A percentile compares a stretch with the other conserved stretches of the same genome.
phyloP scores from a whole-genome alignment of 2,113 vertebrate genomes.

The Piprites chloris region DNA sequence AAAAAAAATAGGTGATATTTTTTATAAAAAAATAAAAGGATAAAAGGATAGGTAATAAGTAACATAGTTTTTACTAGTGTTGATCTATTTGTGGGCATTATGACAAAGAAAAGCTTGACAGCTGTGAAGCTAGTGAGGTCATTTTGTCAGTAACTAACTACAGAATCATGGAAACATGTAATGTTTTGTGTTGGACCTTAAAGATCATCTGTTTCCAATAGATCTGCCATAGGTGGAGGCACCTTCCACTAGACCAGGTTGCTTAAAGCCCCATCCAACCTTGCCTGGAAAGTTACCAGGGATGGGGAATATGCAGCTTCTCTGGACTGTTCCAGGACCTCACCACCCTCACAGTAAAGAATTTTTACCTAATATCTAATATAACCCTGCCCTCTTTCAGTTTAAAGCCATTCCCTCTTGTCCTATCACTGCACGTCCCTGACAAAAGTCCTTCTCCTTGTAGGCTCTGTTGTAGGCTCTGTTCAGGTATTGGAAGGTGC shows the following conservation, averaged over 20 bases:
- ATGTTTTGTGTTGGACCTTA: not conserved
- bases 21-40: too few relatives aligned
- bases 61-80: not conserved
- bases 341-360: not conserved
- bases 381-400: not conserved
- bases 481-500: not conserved
- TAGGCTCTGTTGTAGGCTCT: not conserved
- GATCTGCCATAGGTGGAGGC: not conserved
- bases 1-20: too few relatives aligned
- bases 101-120: not conserved
- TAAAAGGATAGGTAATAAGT: too few relatives aligned
- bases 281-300: not conserved
- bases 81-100: not conserved
- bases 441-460: not conserved
- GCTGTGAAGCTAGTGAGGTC: not conserved
- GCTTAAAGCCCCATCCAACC: not conserved
- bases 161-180: not conserved
- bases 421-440: not conserved
- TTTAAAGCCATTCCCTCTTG: not conserved
- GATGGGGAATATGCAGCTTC: not conserved
- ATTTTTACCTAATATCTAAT: not conserved
- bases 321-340: not conserved
- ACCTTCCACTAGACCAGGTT: not conserved
- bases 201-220: not conserved
- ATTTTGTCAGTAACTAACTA: not conserved